Evolutionary conservation across 2,888 invertebrate species (phyloP).

Genomic region (Sphaerophoria taeniata): DNA sequence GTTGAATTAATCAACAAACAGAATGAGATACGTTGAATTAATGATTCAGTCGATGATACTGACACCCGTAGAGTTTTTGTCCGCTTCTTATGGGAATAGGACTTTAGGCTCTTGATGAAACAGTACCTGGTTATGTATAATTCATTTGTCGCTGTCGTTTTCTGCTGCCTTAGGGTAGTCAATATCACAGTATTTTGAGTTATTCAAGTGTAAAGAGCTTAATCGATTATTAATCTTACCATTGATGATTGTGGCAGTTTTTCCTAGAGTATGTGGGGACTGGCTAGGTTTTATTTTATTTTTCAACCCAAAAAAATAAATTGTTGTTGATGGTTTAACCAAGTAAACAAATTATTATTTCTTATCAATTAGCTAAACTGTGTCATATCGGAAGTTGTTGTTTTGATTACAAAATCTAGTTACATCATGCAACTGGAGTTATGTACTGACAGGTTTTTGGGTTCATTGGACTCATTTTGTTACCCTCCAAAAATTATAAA

Average conservation of each 20-base stretch:
- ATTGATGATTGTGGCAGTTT: constrained; percentile 63
- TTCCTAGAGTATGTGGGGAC: background rate
- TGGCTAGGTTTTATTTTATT: background rate
- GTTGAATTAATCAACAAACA: constrained; percentile 65
- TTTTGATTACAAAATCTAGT: constrained; percentile 54
- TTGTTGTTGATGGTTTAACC: background rate
- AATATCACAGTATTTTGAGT: constrained; percentile 62
- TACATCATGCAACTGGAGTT: too few species aligned
- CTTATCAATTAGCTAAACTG: constrained; percentile 66
- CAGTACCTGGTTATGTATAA: constrained; percentile 67
- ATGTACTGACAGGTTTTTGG: constrained; percentile 29
- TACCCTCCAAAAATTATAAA: background rate
- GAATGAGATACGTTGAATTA: constrained; percentile 68
- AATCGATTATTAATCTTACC: constrained; percentile 73
- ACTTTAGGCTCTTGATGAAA: constrained; percentile 14
- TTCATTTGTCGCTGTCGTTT: constrained; percentile 72
- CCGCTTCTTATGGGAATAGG: constrained; percentile 10
- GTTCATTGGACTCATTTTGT: constrained; percentile 8
- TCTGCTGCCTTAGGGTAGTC: constrained; percentile 51
- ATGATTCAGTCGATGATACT: constrained; percentile 69
- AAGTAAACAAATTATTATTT: constrained; percentile 57
- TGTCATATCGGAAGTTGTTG: constrained; percentile 61
- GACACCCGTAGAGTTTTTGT: constrained; percentile 59
- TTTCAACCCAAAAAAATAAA: constrained; percentile 40
- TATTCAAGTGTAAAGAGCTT: constrained; percentile 73